Percentiles rank a stretch among this genome's conserved stretches.
These are phyloP conservation scores for Pyrochroa serraticornis DNA, from an alignment of 2,888 invertebrate genomes.

Conservation along the genomic window DNA sequence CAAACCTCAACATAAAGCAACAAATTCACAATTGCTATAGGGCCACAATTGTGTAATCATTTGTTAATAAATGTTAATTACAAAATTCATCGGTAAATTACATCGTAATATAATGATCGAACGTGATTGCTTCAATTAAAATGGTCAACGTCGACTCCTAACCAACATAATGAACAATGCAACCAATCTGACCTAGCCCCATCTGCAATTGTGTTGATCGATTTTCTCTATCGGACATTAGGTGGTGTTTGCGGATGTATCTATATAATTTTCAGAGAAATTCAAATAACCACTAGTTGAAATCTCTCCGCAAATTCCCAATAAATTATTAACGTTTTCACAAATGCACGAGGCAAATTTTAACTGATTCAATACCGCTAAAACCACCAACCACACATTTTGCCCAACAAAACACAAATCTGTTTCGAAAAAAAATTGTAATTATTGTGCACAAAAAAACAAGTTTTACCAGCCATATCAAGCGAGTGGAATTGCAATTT, in stretches of 20 bases:
- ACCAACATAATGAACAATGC: conserved; percentile 33
- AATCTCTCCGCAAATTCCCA: neutral
- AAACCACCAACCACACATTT: too few relatives aligned
- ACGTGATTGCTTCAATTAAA: conserved; percentile 34
- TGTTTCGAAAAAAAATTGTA: too few relatives aligned
- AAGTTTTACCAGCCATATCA: too few relatives aligned
- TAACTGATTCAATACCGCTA: too few relatives aligned
- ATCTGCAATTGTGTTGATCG: conserved; percentile 32
- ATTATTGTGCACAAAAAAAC: too few relatives aligned
- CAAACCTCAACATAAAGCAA: too few relatives aligned
- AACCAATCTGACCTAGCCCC: conserved; percentile 27
- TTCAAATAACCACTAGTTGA: neutral
- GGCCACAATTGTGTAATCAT: conserved; percentile 12
- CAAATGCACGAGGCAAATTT: too few relatives aligned
- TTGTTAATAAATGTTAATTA: conserved; percentile 32
- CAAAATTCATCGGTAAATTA: conserved; percentile 29
- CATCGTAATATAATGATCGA: conserved; percentile 33
- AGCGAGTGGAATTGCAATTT: too few relatives aligned
- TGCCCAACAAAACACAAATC: too few relatives aligned
- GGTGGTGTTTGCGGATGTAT: conserved; percentile 21
- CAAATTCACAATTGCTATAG: neutral
- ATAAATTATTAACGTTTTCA: neutral
- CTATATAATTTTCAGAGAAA: conserved; percentile 11
- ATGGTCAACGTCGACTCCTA: conserved; percentile 30
- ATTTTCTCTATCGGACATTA: conserved; percentile 25